Evolutionary conservation across 2,888 invertebrate species (phyloP), one percentile per base, ranked within the genome.

Genomic region (Heliconius hortense): DNA sequence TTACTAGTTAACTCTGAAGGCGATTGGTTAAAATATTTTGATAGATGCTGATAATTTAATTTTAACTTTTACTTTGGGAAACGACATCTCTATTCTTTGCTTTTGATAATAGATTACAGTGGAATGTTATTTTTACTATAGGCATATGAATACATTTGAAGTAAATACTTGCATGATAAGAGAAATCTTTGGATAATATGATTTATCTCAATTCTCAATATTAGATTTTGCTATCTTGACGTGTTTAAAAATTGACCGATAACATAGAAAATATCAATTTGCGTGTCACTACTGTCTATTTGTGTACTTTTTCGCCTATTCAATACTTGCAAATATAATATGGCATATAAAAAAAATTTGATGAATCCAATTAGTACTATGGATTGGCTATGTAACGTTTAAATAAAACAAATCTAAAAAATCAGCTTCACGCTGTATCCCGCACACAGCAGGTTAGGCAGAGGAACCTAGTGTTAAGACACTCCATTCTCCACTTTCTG

Each of bases 11-110:
- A 68, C 75, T 78, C 64, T 78, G 76, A 72, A 72, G 24, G 31
- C 68, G 69, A 76, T 74, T 74, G 74, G 76, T 78, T 73, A 78
- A 77, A 77, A 76, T 78, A 76, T 78, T 78, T 72, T 78, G 78
- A 78, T 76, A 60, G 74, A 63, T 26, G 68, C 53, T 48, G 74
- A 74, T 77, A 74, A 72, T 71, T 74, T 74, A 62, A 74, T 72
- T 77, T 74, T 74, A 60, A 39, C 71, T 70, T 68, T 77, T 72
- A 71, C 56, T 63, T 35, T 63, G 66, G 63, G 31, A 56, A 66
- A 70, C 48, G 15, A 73, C n/a, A 31, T 53, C 35, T 53, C n/a
- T 62, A 59, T 69, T 72, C 24, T 66, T 66, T 39, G n/a, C 24
- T 56, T 71, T 60, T 31, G 71, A 39, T 35, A 60, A 72, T 64